Conservation (phyloP, 1,140 invertebrate species). For the Drosophila repletoides region DNA sequence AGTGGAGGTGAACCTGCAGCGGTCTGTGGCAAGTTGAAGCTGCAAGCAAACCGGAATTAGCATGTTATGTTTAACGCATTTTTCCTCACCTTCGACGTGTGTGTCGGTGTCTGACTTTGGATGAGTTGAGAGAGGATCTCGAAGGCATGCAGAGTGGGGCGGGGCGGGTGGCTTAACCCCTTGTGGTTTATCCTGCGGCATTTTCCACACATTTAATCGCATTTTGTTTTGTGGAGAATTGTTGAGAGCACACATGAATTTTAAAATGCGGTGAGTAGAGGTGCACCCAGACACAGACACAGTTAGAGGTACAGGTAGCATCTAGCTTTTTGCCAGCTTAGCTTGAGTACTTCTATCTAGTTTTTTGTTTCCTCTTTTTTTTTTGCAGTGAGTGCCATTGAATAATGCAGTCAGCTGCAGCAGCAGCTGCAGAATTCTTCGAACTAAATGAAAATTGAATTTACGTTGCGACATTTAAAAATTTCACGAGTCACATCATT, state of each 20-base stretch:
- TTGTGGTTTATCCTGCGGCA: conserved; percentile 62
- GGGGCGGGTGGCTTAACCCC: conserved; percentile 46
- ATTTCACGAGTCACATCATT: conserved; percentile 44
- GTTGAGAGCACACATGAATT: conserved; percentile 69
- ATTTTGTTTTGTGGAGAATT: conserved; percentile 69
- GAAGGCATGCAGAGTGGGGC: neutral
- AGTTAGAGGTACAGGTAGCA: neutral
- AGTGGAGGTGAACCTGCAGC: neutral
- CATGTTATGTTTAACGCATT: conserved; percentile 80
- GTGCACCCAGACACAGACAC: neutral
- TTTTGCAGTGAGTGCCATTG: conserved; percentile 62
- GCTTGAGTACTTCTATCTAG: conserved; percentile 15
- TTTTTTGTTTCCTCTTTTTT: no score
- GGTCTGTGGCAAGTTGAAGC: conserved; percentile 38
- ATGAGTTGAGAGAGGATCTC: neutral
- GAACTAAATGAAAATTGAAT: conserved; percentile 59
- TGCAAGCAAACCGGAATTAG: conserved; percentile 65
- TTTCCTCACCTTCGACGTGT: conserved; percentile 69
- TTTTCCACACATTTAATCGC: conserved; percentile 78
- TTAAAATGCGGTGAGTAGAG: conserved; percentile 72
- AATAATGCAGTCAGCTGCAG: conserved; percentile 62
- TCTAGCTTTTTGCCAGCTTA: conserved; percentile 7
- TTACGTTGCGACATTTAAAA: conserved; percentile 74
- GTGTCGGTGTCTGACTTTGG: conserved; percentile 31
- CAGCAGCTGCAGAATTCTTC: neutral